Base-by-base conservation (phyloP, 2,113 vertebrate genomes). In the Oenanthe oenanthe region DNA sequence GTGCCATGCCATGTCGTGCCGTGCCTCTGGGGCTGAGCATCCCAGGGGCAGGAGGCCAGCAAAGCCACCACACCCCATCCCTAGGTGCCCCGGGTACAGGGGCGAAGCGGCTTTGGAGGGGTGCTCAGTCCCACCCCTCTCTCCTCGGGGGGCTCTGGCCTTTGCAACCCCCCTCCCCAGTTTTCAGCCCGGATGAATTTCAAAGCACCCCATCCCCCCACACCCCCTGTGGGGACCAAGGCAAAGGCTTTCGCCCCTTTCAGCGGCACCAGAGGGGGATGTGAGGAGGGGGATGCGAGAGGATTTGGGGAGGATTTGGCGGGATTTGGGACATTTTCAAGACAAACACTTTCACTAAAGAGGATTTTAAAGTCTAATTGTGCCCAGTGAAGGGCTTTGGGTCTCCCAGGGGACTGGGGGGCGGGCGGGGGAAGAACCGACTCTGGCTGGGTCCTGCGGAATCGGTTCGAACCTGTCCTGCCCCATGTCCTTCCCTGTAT, bases 261-360 rank as follows among this genome's bases (percentile, higher is more conserved):
- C 87, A 86, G 76, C 12, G 3, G 40, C 70, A 54, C 47, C 32
- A 57, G 51, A 75, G n/a, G 61, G n/a, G 32, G 76, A 66, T 29
- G 40, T 25, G 25, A 13, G 38, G 60, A 18, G 56, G 22, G 38
- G 31, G 25, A 28, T 86, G 48, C 78, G 31, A 63, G 82, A 79
- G 66, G 66, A 81, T 89, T 74, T 81, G 60, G 53, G 61, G 53
- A 77, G 87, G 88, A 94, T 89, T 89, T 82, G 19, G 51, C 47
- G 28, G 96, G 96, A 97, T 97, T 97, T 82, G 56, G 82, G 90
- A n/a, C 93, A 97, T 97, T 97, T 96, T 96, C 91, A 97, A 95
- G 90, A 97, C 96, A 97, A 97, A 97, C 97, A 97, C 96, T 97
- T 92, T 91, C 93, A 85, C 92, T 94, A 77, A 93, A 91, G 94